phyloP scores from a whole-genome alignment of 37 sponge, comb jelly and placozoan species.

The Agelas oroides region DNA sequence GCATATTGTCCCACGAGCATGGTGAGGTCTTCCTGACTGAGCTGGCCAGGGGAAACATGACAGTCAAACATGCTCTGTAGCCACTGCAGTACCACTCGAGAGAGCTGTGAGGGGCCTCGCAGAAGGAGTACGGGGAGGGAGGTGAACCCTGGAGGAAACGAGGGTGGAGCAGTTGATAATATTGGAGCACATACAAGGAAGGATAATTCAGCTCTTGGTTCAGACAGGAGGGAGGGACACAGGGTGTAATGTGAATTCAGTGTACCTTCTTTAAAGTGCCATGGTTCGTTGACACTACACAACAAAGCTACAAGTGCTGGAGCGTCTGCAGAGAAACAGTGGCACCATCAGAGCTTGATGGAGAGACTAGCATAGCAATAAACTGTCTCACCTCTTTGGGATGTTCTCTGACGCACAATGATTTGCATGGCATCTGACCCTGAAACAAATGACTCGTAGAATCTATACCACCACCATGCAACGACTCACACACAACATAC shows the following conservation, averaged over 20 bases:
- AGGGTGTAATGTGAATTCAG: not conserved
- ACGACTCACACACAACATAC: not conserved
- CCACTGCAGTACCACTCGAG: constrained; percentile 2
- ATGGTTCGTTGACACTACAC: not conserved
- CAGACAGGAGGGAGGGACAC: too few species aligned
- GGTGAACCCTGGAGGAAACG: constrained; percentile 14
- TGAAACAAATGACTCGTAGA: not conserved
- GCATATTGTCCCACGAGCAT: constrained; percentile 27
- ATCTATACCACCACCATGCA: not conserved
- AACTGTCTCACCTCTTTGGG: not conserved
- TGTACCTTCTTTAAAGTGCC: not conserved
- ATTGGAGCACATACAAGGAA: not conserved
- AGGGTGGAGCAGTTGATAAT: too few species aligned
- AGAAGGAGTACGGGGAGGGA: constrained; percentile 20
- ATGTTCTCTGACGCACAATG: not conserved
- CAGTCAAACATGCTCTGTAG: constrained; percentile 35
- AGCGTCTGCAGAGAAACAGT: not conserved
- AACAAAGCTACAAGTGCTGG: not conserved
- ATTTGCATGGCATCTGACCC: constrained; percentile 12
- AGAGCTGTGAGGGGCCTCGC: not conserved
- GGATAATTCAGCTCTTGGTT: too few species aligned
- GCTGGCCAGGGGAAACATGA: not conserved
- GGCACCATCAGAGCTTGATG: too few species aligned
- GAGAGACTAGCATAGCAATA: not conserved
- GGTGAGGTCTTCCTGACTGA: constrained; percentile 4